Evolutionary conservation across 1,140 invertebrate species (phyloP), one percentile per base, ranked within the genome.

Genomic region (Teleopsis dalmanni): DNA sequence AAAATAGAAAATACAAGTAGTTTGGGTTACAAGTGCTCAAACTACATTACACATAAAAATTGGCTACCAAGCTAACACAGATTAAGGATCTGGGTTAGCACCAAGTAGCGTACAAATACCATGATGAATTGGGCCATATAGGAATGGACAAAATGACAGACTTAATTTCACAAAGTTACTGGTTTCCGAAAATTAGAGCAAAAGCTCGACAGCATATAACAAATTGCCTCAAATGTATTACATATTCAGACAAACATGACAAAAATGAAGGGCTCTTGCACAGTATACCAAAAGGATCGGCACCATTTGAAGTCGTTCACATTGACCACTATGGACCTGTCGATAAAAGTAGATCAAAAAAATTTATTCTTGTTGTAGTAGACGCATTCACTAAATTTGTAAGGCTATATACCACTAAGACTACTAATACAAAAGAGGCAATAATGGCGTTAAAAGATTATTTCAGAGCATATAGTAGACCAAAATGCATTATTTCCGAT

Each of bases 321-420:
- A 50, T 63, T 1, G 60, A 62, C 38, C 62, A 68, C 47, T 57
- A 37, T 41, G 62, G 62, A 1, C 61, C 58, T 3, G 23, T 63
- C n/a, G 68, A 70, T 16, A 53, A 59, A 16, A 67, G 68, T 13
- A 54, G 16, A 1, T 31, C 51, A 18, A 72, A 75, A 60, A 62
- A 62, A 47, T 72, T 75, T 51, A 65, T 67, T 2, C 72, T 76
- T 44, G 68, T 71, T 0, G 38, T 76, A 0, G 72, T 71, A 35
- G 54, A 71, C 47, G 57, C 65, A 34, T 65, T 65, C 14, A 55
- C 50, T 26, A 57, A 55, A 25, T 55, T 46, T 31, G 27, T 38
- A 2, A 55, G 48, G 29, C 25, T 55, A 40, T 52, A 49, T 44
- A 9, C 43, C 14, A 44, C 47, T 6, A 41, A 45, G 36, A 51